These are phyloP conservation scores for Dicycla oo DNA, from an alignment of 2,888 invertebrate species.

Conservation along the genomic window DNA sequence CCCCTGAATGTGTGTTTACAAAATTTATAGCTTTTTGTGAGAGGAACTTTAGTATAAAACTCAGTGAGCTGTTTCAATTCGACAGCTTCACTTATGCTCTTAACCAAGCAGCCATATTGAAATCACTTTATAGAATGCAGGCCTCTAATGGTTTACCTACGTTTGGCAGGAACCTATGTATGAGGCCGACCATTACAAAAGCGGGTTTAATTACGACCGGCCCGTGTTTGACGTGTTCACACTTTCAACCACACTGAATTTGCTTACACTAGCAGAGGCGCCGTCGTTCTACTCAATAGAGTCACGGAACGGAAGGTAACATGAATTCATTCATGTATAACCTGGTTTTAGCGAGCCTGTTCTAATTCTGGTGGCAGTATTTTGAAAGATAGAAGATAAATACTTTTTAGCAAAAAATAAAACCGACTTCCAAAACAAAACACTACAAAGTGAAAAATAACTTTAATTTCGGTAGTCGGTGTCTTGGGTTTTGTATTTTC, in stretches of 20 bases:
- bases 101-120: not conserved
- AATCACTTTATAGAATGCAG: slow-evolving; percentile 20
- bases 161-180: not conserved
- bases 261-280: slow-evolving; percentile 12
- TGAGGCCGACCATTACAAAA: slow-evolving; percentile 15
- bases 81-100: not conserved
- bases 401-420: too few relatives aligned
- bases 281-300: slow-evolving; percentile 7
- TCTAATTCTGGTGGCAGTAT: not conserved
- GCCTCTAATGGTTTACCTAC: slow-evolving; percentile 6
- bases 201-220: slow-evolving; percentile 23
- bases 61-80: too few relatives aligned
- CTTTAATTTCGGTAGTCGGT: too few relatives aligned
- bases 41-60: not conserved
- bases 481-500: too few relatives aligned
- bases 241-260: slow-evolving; percentile 28
- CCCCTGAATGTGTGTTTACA: too few relatives aligned
- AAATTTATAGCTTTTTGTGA: too few relatives aligned
- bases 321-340: not conserved
- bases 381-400: not conserved
- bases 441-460: too few relatives aligned
- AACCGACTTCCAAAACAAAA: too few relatives aligned
- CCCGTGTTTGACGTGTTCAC: slow-evolving; percentile 32
- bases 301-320: slow-evolving; percentile 1
- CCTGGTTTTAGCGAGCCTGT: slow-evolving; percentile 3